Conservation (phyloP, 2,797 vertebrate genomes). For the Poecilia velifera region DNA sequence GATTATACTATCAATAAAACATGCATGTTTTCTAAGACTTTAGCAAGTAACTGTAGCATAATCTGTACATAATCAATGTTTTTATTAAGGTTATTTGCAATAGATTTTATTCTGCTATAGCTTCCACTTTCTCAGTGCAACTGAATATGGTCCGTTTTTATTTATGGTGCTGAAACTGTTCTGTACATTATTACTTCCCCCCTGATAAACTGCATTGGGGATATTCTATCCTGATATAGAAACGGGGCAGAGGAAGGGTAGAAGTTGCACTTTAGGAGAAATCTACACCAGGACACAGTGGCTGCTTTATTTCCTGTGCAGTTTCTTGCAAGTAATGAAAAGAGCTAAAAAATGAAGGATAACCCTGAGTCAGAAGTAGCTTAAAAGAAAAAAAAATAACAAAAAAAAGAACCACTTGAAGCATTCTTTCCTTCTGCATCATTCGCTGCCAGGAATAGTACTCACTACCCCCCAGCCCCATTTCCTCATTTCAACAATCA, state of each 20-base stretch:
- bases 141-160: background rate
- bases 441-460: slow-evolving; percentile 71
- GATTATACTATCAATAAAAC: background rate
- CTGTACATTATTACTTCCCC: background rate
- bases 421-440: slow-evolving; percentile 69
- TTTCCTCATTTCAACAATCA: slow-evolving; percentile 24
- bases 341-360: slow-evolving; percentile 30
- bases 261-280: background rate
- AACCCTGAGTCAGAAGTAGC: slow-evolving; percentile 66
- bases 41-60: background rate
- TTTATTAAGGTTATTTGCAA: background rate
- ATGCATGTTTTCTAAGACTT: background rate
- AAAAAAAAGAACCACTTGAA: background rate
- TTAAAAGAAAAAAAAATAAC: background rate
- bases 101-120: background rate
- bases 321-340: slow-evolving; percentile 12
- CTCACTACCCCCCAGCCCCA: slow-evolving; percentile 16
- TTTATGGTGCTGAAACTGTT: background rate
- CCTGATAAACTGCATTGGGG: background rate
- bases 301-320: background rate
- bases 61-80: background rate
- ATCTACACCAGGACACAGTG: background rate
- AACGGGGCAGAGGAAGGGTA: background rate
- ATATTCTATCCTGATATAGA: background rate
- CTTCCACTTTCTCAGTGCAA: background rate